phyloP scores from a whole-genome alignment of 2,888 invertebrate genomes.

The Pogonocherus hispidulus region DNA sequence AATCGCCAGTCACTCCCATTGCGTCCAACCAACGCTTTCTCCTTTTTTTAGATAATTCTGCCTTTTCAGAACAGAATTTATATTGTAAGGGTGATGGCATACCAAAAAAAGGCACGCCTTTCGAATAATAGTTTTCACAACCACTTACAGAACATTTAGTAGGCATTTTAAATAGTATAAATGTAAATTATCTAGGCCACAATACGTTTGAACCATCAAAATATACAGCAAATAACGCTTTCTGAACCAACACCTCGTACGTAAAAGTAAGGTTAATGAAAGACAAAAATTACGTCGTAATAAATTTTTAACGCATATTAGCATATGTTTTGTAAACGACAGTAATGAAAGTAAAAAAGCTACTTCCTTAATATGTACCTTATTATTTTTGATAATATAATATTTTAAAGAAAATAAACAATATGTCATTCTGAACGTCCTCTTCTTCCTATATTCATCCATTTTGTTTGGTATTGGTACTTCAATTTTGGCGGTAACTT shows the following conservation, averaged over 20 bases:
- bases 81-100: constrained; percentile 5
- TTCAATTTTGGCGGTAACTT: background rate
- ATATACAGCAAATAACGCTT: constrained; percentile 6
- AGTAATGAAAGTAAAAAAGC: background rate
- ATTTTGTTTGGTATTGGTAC: background rate
- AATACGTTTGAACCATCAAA: background rate
- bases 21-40: constrained; percentile 21
- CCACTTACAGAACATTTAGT: constrained; percentile 18
- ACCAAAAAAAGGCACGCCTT: constrained; percentile 16
- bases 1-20: constrained; percentile 5
- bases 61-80: constrained; percentile 11
- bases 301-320: background rate
- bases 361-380: background rate
- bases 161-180: constrained; percentile 4
- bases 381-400: constrained; percentile 1
- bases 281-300: background rate
- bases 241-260: background rate
- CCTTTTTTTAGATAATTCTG: constrained; percentile 16
- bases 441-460: background rate
- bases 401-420: background rate
- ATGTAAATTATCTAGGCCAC: background rate
- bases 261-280: constrained; percentile 3
- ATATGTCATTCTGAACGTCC: constrained; percentile 13
- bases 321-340: background rate
- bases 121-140: constrained; percentile 1